Evolutionary conservation across 1,140 invertebrate genomes (phyloP).

Genomic region (Nebria ingens): DNA sequence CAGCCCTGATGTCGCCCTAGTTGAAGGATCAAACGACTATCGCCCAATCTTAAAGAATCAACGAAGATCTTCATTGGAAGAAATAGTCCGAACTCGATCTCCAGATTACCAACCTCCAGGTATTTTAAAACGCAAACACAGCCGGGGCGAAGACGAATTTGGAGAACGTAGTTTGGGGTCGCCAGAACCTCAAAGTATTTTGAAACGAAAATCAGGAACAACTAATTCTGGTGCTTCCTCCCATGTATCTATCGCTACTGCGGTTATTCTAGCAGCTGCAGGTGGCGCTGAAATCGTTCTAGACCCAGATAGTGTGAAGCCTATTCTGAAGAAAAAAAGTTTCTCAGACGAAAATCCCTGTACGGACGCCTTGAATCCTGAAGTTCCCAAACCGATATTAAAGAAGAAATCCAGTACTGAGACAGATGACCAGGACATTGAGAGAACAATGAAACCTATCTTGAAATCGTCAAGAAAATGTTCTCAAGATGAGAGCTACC

Average conservation of each 20-base stretch:
- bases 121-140: constrained; percentile 58
- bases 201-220: constrained; percentile 55
- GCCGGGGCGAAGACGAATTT: constrained; percentile 44
- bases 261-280: constrained; percentile 53
- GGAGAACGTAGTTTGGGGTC: constrained; percentile 44
- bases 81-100: constrained; percentile 45
- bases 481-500: constrained; percentile 35
- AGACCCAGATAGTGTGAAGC: constrained; percentile 53
- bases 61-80: constrained; percentile 56
- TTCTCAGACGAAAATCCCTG: constrained; percentile 43
- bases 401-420: constrained; percentile 77
- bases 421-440: constrained; percentile 61
- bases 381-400: constrained; percentile 61
- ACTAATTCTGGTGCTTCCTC: constrained; percentile 45
- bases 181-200: constrained; percentile 59
- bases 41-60: constrained; percentile 58
- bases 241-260: constrained; percentile 59
- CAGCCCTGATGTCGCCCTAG: constrained; percentile 53
- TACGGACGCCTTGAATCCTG: constrained; percentile 31
- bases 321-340: constrained; percentile 73
- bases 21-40: constrained; percentile 40
- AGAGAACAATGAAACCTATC: constrained; percentile 63
- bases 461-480: constrained; percentile 60
- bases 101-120: constrained; percentile 47
- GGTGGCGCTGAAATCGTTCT: constrained; percentile 43